These are phyloP conservation scores for Scalopus aquaticus DNA, from an alignment of 2,113 vertebrate genomes.

Conservation along the genomic window DNA sequence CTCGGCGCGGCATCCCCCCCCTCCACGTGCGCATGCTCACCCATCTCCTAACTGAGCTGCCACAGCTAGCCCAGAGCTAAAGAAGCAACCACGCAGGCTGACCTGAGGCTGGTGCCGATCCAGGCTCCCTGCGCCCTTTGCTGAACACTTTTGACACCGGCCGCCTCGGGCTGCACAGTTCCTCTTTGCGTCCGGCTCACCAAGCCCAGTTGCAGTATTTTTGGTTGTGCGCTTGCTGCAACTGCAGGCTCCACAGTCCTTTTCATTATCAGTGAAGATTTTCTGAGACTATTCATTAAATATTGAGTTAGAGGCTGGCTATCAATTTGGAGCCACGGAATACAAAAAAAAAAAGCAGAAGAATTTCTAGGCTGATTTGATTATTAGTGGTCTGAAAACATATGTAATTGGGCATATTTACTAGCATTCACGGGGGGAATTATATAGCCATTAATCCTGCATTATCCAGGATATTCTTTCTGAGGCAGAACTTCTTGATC, in stretches of 20 bases:
- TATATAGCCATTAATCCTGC: constrained; percentile 28
- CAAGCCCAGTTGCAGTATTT: background rate
- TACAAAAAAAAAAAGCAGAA: background rate
- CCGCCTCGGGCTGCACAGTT: background rate
- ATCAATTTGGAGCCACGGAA: constrained; percentile 9
- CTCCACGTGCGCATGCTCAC: background rate
- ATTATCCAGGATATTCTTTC: constrained; percentile 22
- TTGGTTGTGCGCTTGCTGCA: background rate
- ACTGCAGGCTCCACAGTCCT: background rate
- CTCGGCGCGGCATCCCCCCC: background rate
- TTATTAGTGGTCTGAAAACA: constrained; percentile 56
- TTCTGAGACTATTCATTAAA: constrained; percentile 47
- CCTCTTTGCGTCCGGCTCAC: background rate
- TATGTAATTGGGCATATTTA: constrained; percentile 12
- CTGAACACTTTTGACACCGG: background rate
- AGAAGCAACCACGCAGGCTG: background rate
- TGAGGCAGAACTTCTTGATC: background rate
- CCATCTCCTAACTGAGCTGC: background rate
- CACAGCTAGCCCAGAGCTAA: background rate
- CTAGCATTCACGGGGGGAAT: background rate
- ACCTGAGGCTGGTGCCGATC: background rate
- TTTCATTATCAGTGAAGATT: background rate
- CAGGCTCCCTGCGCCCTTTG: background rate
- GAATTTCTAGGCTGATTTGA: constrained; percentile 53
- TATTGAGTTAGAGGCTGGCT: constrained; percentile 17